phyloP scores from a whole-genome alignment of 2,888 invertebrate genomes.

The Tenthredo mesomela region DNA sequence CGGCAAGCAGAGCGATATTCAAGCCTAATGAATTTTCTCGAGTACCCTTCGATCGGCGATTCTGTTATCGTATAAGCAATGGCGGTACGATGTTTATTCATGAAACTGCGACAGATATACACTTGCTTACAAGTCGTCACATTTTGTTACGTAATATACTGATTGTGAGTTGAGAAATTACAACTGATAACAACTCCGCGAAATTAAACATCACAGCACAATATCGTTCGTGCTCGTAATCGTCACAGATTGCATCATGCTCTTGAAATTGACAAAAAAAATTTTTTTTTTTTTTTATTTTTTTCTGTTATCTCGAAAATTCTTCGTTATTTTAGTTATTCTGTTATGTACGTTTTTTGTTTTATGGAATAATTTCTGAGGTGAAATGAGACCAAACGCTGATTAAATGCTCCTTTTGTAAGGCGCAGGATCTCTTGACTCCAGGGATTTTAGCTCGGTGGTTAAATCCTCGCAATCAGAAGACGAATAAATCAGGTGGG shows the following conservation, averaged over 20 bases:
- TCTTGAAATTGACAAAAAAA: neutral
- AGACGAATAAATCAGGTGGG: conserved; percentile 32
- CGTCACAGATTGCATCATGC: neutral
- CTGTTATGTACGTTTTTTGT: neutral
- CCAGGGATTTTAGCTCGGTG: neutral
- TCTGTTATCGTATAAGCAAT: conserved; percentile 20
- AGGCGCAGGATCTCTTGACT: neutral
- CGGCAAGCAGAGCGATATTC: neutral
- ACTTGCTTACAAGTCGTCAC: neutral
- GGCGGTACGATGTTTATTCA: conserved; percentile 16
- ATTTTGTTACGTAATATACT: conserved; percentile 1
- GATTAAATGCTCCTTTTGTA: neutral
- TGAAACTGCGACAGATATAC: neutral
- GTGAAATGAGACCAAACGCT: neutral
- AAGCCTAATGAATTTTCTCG: neutral
- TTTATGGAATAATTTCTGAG: neutral
- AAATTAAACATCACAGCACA: neutral
- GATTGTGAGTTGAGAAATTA: conserved; percentile 11
- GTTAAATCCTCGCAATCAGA: conserved; percentile 19
- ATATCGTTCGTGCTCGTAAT: neutral
- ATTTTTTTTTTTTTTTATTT: neutral
- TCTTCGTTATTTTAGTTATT: neutral
- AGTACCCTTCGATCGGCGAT: neutral
- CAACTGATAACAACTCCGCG: neutral
- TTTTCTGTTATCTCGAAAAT: neutral